Conservation (phyloP, 2,797 vertebrate genomes). For the Varecia variegata region DNA sequence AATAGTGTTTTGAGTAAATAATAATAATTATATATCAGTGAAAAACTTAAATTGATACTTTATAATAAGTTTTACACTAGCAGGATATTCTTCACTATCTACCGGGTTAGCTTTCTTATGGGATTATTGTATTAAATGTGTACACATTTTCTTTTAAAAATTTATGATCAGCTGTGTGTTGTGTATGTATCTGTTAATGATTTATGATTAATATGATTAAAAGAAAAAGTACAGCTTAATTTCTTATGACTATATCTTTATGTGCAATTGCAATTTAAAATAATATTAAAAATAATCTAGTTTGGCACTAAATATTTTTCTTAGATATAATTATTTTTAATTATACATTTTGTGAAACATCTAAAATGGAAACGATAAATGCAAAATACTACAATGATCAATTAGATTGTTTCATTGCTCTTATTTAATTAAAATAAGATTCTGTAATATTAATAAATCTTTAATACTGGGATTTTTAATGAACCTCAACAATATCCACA, state of each 20-base stretch:
- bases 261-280: background rate
- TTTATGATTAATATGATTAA: background rate
- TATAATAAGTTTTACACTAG: background rate
- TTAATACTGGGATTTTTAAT: slow-evolving; percentile 26
- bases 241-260: background rate
- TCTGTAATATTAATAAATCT: background rate
- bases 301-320: background rate
- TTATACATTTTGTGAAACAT: background rate
- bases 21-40: background rate
- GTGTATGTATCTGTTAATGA: background rate
- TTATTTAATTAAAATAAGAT: background rate
- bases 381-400: background rate
- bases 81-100: background rate
- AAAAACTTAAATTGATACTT: slow-evolving; percentile 11
- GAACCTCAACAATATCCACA: background rate
- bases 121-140: background rate
- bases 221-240: background rate
- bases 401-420: background rate
- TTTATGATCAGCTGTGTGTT: background rate
- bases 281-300: background rate
- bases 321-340: slow-evolving; percentile 25
- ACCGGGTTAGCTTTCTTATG: background rate
- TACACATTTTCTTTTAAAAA: background rate
- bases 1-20: slow-evolving; percentile 4
- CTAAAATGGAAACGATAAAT: slow-evolving; percentile 8